phyloP scores from a whole-genome alignment of 2,888 invertebrate species.

The Diploptera punctata region DNA sequence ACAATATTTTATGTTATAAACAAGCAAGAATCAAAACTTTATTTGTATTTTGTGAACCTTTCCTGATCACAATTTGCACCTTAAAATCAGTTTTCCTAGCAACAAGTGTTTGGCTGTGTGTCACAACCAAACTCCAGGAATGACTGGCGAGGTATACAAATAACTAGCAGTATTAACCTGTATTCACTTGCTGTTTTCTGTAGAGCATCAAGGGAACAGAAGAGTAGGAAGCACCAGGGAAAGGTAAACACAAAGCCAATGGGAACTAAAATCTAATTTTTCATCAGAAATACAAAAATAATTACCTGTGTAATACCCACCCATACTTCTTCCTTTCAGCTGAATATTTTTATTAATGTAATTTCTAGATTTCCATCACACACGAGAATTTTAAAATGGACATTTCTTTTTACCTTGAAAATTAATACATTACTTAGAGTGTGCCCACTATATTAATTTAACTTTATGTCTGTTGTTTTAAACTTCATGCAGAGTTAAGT shows the following conservation, averaged over 20 bases:
- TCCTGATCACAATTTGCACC: too few relatives aligned
- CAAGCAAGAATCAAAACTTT: too few relatives aligned
- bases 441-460: constrained; percentile 11
- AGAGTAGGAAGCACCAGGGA: background rate
- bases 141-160: too few relatives aligned
- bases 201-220: background rate
- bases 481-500: constrained; percentile 9
- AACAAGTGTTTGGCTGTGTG: too few relatives aligned
- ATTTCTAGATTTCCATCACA: background rate
- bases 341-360: background rate
- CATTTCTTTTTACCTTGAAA: too few relatives aligned
- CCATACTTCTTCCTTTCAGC: constrained; percentile 15
- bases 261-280: background rate
- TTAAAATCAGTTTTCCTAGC: too few relatives aligned
- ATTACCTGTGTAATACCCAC: constrained; percentile 30
- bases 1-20: too few relatives aligned
- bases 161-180: too few relatives aligned
- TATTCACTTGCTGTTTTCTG: background rate
- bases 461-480: too few relatives aligned
- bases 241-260: background rate
- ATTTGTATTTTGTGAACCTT: too few relatives aligned
- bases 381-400: background rate
- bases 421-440: too few relatives aligned
- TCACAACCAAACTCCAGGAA: too few relatives aligned
- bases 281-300: background rate